These are phyloP conservation scores for Anoplolepis gracilipes DNA, from an alignment of 1,140 invertebrate species.

Conservation along the genomic window DNA sequence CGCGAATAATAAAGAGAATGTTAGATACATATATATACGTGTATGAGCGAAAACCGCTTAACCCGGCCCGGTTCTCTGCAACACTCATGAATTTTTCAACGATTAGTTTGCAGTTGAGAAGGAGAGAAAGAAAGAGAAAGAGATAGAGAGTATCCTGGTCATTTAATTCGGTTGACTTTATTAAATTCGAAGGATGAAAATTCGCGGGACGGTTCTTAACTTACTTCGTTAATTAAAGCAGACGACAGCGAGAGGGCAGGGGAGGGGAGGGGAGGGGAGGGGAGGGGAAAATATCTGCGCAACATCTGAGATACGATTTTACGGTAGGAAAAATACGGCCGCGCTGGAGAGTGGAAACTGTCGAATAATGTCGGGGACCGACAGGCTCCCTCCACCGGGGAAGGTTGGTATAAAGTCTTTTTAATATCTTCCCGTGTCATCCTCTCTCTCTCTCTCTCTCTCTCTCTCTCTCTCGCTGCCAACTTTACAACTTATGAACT, in stretches of 20 bases:
- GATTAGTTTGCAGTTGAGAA: slow-evolving; percentile 33
- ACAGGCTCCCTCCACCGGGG: too few relatives aligned
- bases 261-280: not conserved
- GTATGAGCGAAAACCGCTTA: slow-evolving; percentile 45
- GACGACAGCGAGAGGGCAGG: not conserved
- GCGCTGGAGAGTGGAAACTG: slow-evolving; percentile 42
- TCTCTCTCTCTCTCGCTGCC: too few relatives aligned
- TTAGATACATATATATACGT: not conserved
- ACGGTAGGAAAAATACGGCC: slow-evolving; percentile 58
- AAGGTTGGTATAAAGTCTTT: slow-evolving; percentile 60
- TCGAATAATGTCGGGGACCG: slow-evolving; percentile 50
- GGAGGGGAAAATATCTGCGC: slow-evolving; percentile 28
- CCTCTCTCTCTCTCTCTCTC: too few relatives aligned
- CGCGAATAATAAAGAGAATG: slow-evolving; percentile 20
- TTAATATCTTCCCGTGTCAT: slow-evolving; percentile 61
- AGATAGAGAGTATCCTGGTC: slow-evolving; percentile 32
- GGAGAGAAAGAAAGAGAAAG: too few relatives aligned
- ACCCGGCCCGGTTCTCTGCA: slow-evolving; percentile 28
- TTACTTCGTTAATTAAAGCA: slow-evolving; percentile 58
- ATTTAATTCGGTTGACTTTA: slow-evolving; percentile 55
- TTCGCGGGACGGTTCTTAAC: slow-evolving; percentile 31
- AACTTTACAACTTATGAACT: slow-evolving; percentile 61
- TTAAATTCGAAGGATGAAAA: slow-evolving; percentile 50
- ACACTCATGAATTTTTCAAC: slow-evolving; percentile 61
- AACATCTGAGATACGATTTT: slow-evolving; percentile 60